Evolutionary conservation across 2,888 invertebrate species (phyloP).

Genomic region (Sinopyrophorus schimmeli): DNA sequence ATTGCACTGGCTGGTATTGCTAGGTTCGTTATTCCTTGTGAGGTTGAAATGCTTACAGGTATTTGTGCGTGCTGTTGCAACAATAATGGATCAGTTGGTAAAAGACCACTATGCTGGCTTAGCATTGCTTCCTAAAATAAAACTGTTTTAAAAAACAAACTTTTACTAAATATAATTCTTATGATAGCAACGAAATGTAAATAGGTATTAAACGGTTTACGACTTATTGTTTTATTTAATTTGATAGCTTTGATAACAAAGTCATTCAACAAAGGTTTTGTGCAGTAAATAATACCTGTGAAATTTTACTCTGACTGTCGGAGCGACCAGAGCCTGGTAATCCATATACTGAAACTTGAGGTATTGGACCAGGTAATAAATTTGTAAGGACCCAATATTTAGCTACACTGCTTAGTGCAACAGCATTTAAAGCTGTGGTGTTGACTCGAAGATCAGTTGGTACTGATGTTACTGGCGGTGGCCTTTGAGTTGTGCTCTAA

Average conservation of each 20-base stretch:
- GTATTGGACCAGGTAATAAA: conserved; percentile 75
- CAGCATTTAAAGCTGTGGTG: conserved; percentile 67
- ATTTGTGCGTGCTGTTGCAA: conserved; percentile 54
- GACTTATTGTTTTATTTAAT: too few relatives aligned
- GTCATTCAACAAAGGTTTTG: too few relatives aligned
- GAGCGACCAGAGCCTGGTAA: conserved; percentile 63
- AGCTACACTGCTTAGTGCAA: conserved; percentile 74
- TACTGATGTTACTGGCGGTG: conserved; percentile 59
- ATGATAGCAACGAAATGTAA: too few relatives aligned
- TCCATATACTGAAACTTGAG: conserved; percentile 74
- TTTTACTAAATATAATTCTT: too few relatives aligned
- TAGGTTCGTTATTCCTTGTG: conserved; percentile 52
- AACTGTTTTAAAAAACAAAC: conserved; percentile 7
- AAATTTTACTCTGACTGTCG: conserved; percentile 64
- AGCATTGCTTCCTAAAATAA: conserved; percentile 55
- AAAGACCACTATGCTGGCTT: conserved; percentile 59
- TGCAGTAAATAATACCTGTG: too few relatives aligned
- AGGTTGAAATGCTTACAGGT: conserved; percentile 52
- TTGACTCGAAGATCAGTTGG: conserved; percentile 67
- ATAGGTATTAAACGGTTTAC: too few relatives aligned
- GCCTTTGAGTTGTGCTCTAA: conserved; percentile 51
- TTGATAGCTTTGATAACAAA: too few relatives aligned
- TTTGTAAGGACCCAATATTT: conserved; percentile 86
- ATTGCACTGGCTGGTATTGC: conserved; percentile 51
- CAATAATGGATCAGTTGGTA: conserved; percentile 51